Evolutionary conservation across 1,140 invertebrate species (phyloP), one percentile per base, ranked within the genome.

Genomic region (Oncopodura yosiiana): DNA sequence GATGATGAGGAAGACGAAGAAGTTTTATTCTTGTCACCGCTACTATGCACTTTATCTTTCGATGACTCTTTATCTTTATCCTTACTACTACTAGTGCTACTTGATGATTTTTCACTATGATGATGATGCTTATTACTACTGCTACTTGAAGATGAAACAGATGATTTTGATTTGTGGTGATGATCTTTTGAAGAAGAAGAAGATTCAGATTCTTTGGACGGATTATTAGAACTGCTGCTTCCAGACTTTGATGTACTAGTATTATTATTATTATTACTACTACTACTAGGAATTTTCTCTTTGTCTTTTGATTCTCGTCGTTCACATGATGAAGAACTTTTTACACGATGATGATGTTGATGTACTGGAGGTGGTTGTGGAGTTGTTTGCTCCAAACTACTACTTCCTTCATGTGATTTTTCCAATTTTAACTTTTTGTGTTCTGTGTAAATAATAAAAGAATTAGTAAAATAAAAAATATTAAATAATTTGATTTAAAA

Each of bases 131-230:
- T 59, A 14, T 56, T 54, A 12, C 34, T 32, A 29, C 48, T 56
- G 34, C 46, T 43, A 38, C 48, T 52, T n/a, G n/a, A n/a, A n/a
- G n/a, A n/a, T n/a, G n/a, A n/a, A n/a, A n/a, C n/a, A 36, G 29
- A 55, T n/a, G 53, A 49, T 38, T 62, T 62, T 23, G 53, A 62
- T 42, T 49, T 58, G 39, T 62, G 61, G 43, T 62, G 56, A 52
- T 55, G 50, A 11, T 56, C 53, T 19, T 62, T 60, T 27, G n/a
- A n/a, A n/a, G n/a, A n/a, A n/a, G n/a, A n/a, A n/a, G n/a, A n/a
- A n/a, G n/a, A n/a, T n/a, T n/a, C n/a, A n/a, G n/a, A n/a, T n/a
- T n/a, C n/a, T n/a, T n/a, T n/a, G n/a, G n/a, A n/a, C n/a, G n/a
- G n/a, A n/a, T n/a, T n/a, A n/a, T n/a, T n/a, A n/a, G n/a, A n/a